Conservation (phyloP, 1,140 invertebrate species). For the Trachymyrmex septentrionalis region DNA sequence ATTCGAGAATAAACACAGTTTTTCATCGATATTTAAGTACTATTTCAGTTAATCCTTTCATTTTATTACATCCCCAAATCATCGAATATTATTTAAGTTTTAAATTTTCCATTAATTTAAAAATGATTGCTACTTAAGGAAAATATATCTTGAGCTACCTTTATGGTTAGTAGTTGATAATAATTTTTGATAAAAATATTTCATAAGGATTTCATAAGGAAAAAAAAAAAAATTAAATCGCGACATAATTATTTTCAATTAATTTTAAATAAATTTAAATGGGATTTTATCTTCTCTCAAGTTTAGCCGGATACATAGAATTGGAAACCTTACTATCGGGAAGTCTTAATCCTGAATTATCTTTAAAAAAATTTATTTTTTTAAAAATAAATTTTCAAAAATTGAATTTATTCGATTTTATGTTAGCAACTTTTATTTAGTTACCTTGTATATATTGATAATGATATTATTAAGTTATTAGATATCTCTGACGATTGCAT, state of each 20-base stretch:
- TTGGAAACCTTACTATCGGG: background rate
- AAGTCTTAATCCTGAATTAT: background rate
- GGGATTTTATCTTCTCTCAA: background rate
- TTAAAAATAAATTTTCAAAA: no score
- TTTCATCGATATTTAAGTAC: conserved; percentile 31
- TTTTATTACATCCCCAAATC: background rate
- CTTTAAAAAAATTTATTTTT: background rate
- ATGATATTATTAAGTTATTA: conserved; percentile 7
- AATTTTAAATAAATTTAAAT: conserved; percentile 13
- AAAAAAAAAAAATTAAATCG: background rate
- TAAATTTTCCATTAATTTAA: background rate
- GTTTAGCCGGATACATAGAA: background rate
- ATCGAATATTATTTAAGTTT: background rate
- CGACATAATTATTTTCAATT: background rate
- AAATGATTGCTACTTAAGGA: background rate
- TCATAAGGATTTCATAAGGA: no score
- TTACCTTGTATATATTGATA: conserved; percentile 10
- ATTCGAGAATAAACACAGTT: conserved; percentile 44
- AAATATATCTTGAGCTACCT: background rate
- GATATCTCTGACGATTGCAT: background rate
- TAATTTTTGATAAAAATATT: no score
- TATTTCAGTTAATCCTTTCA: conserved; percentile 23
- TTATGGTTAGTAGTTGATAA: background rate
- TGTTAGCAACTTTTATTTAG: background rate
- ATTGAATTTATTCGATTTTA: background rate